Base-by-base conservation (phyloP, 2,888 invertebrate species). In the Stegophylla sp. region DNA sequence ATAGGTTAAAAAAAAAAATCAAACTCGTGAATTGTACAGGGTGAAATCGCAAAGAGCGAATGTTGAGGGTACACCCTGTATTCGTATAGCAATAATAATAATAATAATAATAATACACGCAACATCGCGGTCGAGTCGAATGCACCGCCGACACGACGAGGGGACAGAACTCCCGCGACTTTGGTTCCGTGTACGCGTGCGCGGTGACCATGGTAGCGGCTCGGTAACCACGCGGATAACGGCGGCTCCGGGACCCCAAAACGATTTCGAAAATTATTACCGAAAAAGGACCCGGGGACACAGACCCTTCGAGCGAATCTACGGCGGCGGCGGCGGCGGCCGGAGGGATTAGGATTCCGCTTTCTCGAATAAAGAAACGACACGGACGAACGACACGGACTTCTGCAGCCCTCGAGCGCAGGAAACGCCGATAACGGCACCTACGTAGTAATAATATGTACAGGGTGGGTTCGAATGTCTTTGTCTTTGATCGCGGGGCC, bases 191-290 rank as follows among this genome's bases (percentile, higher is more conserved):
- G 12, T 69, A 28, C 73, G 73, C 73, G 45, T 73, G 73, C 73
- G 73, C 61, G 59, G 73, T 59, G 73, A 73, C 73, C 73, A 73
- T 73, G 73, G 73, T 43, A 73, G 73, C 73, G 73, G 53, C 15
- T 23, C 20, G 20, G 28, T 53, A 20, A 20, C 7, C 15, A 7
- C 12, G n/a, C 13, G n/a, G n/a, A n/a, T n/a, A n/a, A n/a, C n/a
- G n/a, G n/a, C 28, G n/a, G 51, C 20, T n/a, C 13, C 51, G 9
- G 69, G 23, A 56, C 41, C 41, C 72, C 43, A 23, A 56, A 43
- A 61, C 59, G 13, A n/a, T 59, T 53, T 26, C 43, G 26, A n/a
- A 51, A 51, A 51, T 64, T 20, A 13, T 69, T 48, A 15, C 51
- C 20, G 20, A 56, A 61, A 59, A 17, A 26, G 43, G n/a, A 26